Evolutionary conservation across 2,888 invertebrate species (phyloP).

Genomic region (Boloria selene): DNA sequence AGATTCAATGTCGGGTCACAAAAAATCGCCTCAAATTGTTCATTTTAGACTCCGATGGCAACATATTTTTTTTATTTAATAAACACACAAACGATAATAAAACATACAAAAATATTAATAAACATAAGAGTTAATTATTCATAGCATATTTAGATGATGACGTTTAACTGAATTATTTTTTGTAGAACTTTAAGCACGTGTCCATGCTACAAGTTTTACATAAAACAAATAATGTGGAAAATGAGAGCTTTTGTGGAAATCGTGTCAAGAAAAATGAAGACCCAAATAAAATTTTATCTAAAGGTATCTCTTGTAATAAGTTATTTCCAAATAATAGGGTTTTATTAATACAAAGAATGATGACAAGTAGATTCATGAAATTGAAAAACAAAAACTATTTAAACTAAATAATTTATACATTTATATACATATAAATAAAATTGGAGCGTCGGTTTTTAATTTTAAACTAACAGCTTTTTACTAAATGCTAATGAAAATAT

Average conservation of each 20-base stretch:
- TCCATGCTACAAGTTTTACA: slow-evolving; percentile 73
- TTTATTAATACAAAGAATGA: neutral
- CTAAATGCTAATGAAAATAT: too few relatives aligned
- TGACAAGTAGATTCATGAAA: too few relatives aligned
- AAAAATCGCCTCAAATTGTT: too few relatives aligned
- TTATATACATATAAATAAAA: too few relatives aligned
- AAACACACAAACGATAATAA: neutral
- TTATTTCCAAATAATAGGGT: neutral
- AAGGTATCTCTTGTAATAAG: slow-evolving; percentile 53
- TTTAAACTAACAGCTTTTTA: too few relatives aligned
- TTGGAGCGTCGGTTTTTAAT: too few relatives aligned
- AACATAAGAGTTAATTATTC: neutral
- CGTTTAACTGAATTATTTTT: slow-evolving; percentile 7
- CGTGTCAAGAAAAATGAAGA: slow-evolving; percentile 54
- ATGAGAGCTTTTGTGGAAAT: slow-evolving; percentile 41
- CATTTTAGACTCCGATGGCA: too few relatives aligned
- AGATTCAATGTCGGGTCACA: too few relatives aligned
- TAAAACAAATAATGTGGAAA: slow-evolving; percentile 61
- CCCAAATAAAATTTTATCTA: slow-evolving; percentile 62
- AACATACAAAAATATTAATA: neutral
- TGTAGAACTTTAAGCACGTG: slow-evolving; percentile 65
- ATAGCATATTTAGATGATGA: too few relatives aligned
- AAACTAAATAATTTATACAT: too few relatives aligned
- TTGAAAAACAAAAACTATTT: too few relatives aligned
- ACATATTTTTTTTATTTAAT: too few relatives aligned